Conservation (phyloP, 1,140 invertebrate species). For the Drosophila aff. region DNA sequence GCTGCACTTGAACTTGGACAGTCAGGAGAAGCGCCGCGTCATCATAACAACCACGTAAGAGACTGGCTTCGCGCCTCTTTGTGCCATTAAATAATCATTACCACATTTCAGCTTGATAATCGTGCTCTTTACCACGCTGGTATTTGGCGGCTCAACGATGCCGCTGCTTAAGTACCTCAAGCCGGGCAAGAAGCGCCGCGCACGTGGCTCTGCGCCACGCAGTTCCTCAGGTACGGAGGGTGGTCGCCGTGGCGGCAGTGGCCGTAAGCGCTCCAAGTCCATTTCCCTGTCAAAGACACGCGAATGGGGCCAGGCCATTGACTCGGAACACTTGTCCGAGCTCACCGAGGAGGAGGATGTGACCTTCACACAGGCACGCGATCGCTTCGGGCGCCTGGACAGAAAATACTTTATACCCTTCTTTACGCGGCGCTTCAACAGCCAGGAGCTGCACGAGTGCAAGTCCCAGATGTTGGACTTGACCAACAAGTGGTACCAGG, state of each 20-base stretch:
- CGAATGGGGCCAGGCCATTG: constrained; percentile 98
- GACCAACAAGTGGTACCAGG: constrained; percentile 98
- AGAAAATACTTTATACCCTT: constrained; percentile 97
- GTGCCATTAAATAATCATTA: not conserved
- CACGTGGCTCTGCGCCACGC: constrained; percentile 33
- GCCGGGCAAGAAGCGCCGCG: constrained; percentile 86
- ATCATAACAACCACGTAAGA: constrained; percentile 95
- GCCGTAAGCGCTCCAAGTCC: constrained; percentile 91
- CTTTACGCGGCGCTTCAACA: constrained; percentile 97
- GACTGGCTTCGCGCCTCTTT: not conserved
- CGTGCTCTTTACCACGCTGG: constrained; percentile 96
- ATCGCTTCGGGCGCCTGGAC: constrained; percentile 95
- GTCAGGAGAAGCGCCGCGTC: constrained; percentile 95
- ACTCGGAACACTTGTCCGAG: constrained; percentile 98
- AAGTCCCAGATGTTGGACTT: constrained; percentile 98
- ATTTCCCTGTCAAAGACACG: constrained; percentile 98
- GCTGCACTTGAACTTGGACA: constrained; percentile 96
- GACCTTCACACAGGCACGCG: constrained; percentile 87
- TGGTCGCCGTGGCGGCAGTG: constrained; percentile 85
- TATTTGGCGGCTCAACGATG: constrained; percentile 98
- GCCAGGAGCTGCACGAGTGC: constrained; percentile 97
- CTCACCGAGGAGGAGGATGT: constrained; percentile 96
- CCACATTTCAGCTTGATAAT: constrained; percentile 90
- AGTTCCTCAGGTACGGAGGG: constrained; percentile 9
- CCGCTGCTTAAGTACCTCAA: constrained; percentile 95